These are phyloP conservation scores for Bungarus multicinctus DNA, from an alignment of 2,113 vertebrate species.

Conservation along the genomic window DNA sequence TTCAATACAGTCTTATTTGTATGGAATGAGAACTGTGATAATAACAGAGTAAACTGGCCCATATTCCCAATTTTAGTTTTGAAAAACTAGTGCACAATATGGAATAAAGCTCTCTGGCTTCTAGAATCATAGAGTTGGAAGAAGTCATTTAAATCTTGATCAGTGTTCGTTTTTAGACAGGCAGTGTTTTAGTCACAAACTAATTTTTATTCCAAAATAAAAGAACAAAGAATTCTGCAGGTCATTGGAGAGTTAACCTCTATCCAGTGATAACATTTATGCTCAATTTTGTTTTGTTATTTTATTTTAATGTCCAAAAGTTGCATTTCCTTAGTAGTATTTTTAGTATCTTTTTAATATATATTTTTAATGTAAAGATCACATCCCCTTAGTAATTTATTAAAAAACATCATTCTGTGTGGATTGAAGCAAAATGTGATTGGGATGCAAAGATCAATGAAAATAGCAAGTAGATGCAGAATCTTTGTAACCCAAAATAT, in stretches of 20 bases:
- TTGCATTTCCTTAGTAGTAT: neutral
- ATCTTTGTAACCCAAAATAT: neutral
- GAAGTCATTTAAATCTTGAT: neutral
- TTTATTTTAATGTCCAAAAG: neutral
- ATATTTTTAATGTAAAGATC: neutral
- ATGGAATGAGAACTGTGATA: slow-evolving; percentile 13
- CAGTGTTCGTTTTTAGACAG: neutral
- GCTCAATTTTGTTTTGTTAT: neutral
- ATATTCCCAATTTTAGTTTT: slow-evolving; percentile 8
- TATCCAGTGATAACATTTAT: neutral
- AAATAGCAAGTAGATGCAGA: neutral
- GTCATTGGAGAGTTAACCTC: neutral
- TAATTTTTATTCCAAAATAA: neutral
- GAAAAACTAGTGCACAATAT: neutral
- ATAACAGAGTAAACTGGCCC: slow-evolving; percentile 26
- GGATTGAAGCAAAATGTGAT: neutral
- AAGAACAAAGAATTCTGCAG: neutral
- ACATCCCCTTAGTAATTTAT: neutral
- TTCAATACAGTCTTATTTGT: slow-evolving; percentile 24
- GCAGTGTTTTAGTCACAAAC: neutral
- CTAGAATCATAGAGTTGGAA: neutral
- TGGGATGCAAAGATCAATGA: neutral
- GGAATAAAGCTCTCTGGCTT: slow-evolving; percentile 3
- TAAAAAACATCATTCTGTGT: neutral
- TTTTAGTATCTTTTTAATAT: neutral